Evolutionary conservation across 1,140 invertebrate species (phyloP), one percentile per base, ranked within the genome.

Genomic region (Drosophila oshimai): DNA sequence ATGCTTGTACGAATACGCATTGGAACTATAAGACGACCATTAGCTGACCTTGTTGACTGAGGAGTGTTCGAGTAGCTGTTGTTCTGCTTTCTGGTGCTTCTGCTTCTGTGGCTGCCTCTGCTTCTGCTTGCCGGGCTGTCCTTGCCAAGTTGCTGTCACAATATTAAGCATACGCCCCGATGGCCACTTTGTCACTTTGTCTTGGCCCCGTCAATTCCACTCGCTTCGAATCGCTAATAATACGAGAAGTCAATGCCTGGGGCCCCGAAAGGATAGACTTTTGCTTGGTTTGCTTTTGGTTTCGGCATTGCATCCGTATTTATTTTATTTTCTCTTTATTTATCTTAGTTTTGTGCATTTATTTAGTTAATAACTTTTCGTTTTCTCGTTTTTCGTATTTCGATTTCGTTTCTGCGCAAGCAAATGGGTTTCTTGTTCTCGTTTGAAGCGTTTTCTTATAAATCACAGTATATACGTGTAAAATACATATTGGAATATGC

Each of bases 391-490:
- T 49, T 50, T 10, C 22, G 12, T n/a, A 13, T 31, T 13, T 49
- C 26, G 44, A 39, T 62, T 67, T 24, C 10, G 29, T 55, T 77
- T 79, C 61, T 60, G 73, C 70, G 42, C 60, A 84, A 83, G 79
- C 62, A 65, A 67, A 50, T 67, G 74, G 65, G 41, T 61, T 76
- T 58, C 46, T 73, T 68, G 26, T 78, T 77, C 24, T 69, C 57
- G 61, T 74, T 81, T 72, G 76, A 86, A 86, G 80, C 80, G 80
- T 86, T 86, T 84, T 87, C 81, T 87, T 86, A 86, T 86, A 81
- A 86, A 86, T 86, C 81, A 86, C 81, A 86, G 81, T 86, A 86
- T 81, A 86, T 87, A 81, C 73, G 81, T 86, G 81, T 86, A 86
- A 80, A 86, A 84, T 86, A 86, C 76, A 87, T 86, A 86, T 76